phyloP scores from a whole-genome alignment of 2,888 invertebrate genomes.

The Acronicta psi region DNA sequence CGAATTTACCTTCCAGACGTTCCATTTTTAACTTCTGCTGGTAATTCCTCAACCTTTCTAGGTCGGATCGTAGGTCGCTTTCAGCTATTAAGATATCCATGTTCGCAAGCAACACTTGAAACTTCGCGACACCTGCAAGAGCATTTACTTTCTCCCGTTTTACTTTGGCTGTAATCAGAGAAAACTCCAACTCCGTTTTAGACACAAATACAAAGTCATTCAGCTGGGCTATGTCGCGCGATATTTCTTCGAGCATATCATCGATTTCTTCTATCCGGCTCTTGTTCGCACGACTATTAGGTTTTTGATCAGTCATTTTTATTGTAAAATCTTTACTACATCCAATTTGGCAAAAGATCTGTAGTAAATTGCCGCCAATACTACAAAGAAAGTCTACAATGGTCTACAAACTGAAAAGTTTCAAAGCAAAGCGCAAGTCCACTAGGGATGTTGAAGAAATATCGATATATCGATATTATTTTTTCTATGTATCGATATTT shows the following conservation, averaged over 20 bases:
- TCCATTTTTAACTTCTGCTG: constrained; percentile 12
- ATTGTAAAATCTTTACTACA: neutral
- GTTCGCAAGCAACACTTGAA: constrained; percentile 20
- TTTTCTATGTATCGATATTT: too few relatives aligned
- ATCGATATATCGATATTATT: too few relatives aligned
- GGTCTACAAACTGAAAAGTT: too few relatives aligned
- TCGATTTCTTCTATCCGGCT: constrained; percentile 25
- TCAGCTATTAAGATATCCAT: constrained; percentile 37
- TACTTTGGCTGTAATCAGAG: constrained; percentile 22
- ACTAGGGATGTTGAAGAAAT: too few relatives aligned
- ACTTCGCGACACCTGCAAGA: constrained; percentile 28
- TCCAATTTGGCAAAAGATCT: too few relatives aligned
- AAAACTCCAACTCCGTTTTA: constrained; percentile 11
- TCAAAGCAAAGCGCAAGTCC: too few relatives aligned
- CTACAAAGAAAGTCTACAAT: too few relatives aligned
- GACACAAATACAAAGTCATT: neutral
- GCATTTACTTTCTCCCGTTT: constrained; percentile 35
- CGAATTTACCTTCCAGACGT: constrained; percentile 11
- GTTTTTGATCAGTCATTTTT: constrained; percentile 9
- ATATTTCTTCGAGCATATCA: constrained; percentile 13
- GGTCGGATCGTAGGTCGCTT: constrained; percentile 11
- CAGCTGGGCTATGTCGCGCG: neutral
- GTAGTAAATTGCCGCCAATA: too few relatives aligned
- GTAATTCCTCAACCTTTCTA: constrained; percentile 13
- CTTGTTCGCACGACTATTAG: neutral